Percentiles rank a stretch among this genome's conserved stretches.
Conservation (phyloP, 2,888 invertebrate genomes). For the Phyto melanocephala region DNA sequence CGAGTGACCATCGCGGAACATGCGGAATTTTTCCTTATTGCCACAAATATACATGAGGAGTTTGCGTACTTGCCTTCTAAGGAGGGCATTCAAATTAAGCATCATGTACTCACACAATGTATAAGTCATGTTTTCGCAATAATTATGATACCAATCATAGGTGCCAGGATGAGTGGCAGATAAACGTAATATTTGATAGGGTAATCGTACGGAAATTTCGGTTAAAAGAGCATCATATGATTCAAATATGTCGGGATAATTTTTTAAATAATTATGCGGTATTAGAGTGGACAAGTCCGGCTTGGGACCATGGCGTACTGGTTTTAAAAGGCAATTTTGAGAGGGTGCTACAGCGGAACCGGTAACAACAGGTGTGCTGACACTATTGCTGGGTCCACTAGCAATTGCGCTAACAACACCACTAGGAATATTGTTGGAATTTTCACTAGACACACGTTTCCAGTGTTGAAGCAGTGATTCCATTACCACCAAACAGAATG, state of each 20-base stretch:
- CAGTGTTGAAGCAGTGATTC: slow-evolving; percentile 88
- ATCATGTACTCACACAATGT: slow-evolving; percentile 96
- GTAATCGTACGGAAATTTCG: slow-evolving; percentile 95
- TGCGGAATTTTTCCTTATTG: slow-evolving; percentile 96
- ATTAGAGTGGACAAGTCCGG: slow-evolving; percentile 98
- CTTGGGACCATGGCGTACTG: slow-evolving; percentile 88
- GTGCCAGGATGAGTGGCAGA: slow-evolving; percentile 77
- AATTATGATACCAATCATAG: slow-evolving; percentile 82
- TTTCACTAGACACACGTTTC: slow-evolving; percentile 81
- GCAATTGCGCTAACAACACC: slow-evolving; percentile 54
- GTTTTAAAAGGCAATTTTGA: slow-evolving; percentile 84
- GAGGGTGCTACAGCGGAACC: slow-evolving; percentile 65
- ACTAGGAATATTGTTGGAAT: slow-evolving; percentile 56
- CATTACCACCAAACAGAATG: slow-evolving; percentile 86
- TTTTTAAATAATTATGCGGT: slow-evolving; percentile 94
- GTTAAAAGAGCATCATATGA: slow-evolving; percentile 96
- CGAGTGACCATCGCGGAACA: slow-evolving; percentile 95
- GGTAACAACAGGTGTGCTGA: slow-evolving; percentile 36
- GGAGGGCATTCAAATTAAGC: slow-evolving; percentile 86
- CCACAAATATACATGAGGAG: slow-evolving; percentile 94
- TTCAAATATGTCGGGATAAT: slow-evolving; percentile 94
- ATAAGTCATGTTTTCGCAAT: slow-evolving; percentile 82
- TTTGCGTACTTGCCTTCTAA: slow-evolving; percentile 94
- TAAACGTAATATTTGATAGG: slow-evolving; percentile 88
- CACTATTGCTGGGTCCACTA: slow-evolving; percentile 49